These are phyloP conservation scores for Diadema setosum DNA, from an alignment of 35 echinoderm and acorn worm species.

Conservation along the genomic window DNA sequence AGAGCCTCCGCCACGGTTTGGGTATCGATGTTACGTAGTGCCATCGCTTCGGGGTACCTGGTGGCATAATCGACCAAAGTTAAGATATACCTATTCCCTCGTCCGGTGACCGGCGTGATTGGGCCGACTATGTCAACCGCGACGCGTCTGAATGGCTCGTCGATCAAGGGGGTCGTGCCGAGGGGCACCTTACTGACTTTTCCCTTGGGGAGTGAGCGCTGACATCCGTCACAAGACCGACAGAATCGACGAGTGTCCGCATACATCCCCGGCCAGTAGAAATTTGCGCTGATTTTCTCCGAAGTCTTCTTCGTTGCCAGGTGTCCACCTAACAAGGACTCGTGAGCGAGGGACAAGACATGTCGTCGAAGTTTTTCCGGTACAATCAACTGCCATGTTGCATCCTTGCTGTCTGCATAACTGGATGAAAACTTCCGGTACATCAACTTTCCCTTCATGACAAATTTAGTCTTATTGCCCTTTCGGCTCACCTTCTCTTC, in stretches of 20 bases:
- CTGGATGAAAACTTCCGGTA: slow-evolving; percentile 1
- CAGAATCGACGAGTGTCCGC: slow-evolving; percentile 37
- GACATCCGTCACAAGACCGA: slow-evolving; percentile 47
- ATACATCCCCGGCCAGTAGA: slow-evolving; percentile 51
- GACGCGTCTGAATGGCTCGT: background rate
- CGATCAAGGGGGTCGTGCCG: slow-evolving; percentile 45
- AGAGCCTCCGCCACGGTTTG: too few relatives aligned
- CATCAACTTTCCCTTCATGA: background rate
- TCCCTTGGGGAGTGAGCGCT: slow-evolving; percentile 13
- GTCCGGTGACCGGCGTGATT: background rate
- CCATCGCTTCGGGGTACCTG: too few relatives aligned
- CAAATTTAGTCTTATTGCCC: background rate
- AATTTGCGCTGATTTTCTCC: slow-evolving; percentile 12
- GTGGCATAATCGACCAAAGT: too few relatives aligned
- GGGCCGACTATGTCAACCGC: slow-evolving; percentile 42
- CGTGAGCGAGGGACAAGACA: slow-evolving; percentile 52
- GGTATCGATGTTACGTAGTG: too few relatives aligned
- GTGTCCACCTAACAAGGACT: slow-evolving; percentile 42
- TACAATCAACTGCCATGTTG: slow-evolving; percentile 24
- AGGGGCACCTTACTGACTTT: slow-evolving; percentile 19
- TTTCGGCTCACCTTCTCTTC: background rate
- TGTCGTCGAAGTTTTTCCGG: background rate
- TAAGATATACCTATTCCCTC: too few relatives aligned
- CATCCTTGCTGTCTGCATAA: background rate
- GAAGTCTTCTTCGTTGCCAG: slow-evolving; percentile 34